These are phyloP conservation scores for Bovichtus diacanthus DNA, from an alignment of 2,797 vertebrate genomes.

Conservation along the genomic window DNA sequence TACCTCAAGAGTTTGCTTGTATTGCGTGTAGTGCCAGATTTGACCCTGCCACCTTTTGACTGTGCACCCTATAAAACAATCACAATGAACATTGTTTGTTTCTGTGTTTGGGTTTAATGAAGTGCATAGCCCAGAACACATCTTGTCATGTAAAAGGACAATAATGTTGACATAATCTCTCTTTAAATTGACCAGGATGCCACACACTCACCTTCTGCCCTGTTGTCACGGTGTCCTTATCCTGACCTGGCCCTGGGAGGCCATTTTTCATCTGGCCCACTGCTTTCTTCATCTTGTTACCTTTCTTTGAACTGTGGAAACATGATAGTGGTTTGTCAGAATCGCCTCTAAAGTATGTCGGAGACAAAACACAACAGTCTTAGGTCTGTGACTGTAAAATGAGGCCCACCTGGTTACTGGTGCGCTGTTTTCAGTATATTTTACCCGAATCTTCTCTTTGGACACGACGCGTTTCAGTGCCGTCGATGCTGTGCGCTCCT, in stretches of 20 bases:
- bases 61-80: conserved; percentile 69
- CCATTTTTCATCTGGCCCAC: conserved; percentile 76
- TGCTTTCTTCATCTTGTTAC: conserved; percentile 82
- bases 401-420: conserved; percentile 76
- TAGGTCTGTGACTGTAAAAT: neutral
- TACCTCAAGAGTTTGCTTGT: conserved; percentile 81
- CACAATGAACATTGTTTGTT: neutral
- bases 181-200: neutral
- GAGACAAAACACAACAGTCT: neutral
- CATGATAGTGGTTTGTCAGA: conserved; percentile 22
- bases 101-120: neutral
- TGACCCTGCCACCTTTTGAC: conserved; percentile 69
- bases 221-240: conserved; percentile 75
- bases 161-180: neutral
- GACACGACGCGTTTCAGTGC: conserved; percentile 82
- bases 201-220: conserved; percentile 70
- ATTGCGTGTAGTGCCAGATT: conserved; percentile 63
- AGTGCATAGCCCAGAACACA: neutral
- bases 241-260: conserved; percentile 74
- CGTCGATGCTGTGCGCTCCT: conserved; percentile 84
- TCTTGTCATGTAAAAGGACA: neutral
- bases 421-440: conserved; percentile 82
- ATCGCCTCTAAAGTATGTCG: neutral
- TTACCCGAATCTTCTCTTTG: conserved; percentile 84
- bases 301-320: conserved; percentile 84